Evolutionary conservation across 2,888 invertebrate species (phyloP).

Genomic region (Alentia gelatinosa): DNA sequence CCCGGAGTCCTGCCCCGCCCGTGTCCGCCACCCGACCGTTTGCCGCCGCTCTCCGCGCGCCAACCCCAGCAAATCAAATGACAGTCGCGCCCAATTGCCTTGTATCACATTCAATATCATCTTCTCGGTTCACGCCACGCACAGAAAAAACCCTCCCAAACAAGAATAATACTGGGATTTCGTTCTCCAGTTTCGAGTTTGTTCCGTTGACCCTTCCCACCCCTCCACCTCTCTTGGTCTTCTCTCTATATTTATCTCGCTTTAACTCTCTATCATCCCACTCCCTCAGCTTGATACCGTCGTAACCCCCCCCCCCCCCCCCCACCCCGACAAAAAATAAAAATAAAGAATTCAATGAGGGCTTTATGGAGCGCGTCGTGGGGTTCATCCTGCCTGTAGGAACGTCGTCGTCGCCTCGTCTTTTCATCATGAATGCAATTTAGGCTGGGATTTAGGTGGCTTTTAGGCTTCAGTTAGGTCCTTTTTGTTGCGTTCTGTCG

Average conservation of each 20-base stretch:
- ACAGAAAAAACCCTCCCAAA: neutral
- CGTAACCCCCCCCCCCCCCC: neutral
- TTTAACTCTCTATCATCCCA: neutral
- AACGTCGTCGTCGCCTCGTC: neutral
- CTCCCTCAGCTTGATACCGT: neutral
- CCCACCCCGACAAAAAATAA: neutral
- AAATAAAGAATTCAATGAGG: neutral
- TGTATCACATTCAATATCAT: slow-evolving; percentile 51
- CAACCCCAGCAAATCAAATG: slow-evolving; percentile 6
- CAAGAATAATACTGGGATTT: neutral
- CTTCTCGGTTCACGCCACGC: slow-evolving; percentile 16
- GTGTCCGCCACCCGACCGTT: neutral
- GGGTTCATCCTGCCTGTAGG: neutral
- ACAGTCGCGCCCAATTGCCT: slow-evolving; percentile 11
- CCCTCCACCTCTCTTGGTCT: too few relatives aligned
- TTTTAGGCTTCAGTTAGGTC: neutral
- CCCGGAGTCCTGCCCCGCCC: neutral
- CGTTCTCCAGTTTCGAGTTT: slow-evolving; percentile 36
- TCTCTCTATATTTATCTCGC: too few relatives aligned
- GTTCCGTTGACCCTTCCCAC: neutral
- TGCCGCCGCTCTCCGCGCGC: neutral
- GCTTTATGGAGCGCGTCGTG: neutral
- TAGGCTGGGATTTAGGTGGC: neutral
- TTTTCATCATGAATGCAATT: slow-evolving; percentile 23
- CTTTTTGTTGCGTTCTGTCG: neutral